A percentile compares a stretch with the other conserved stretches of the same genome.
Evolutionary conservation across 2,888 invertebrate species (phyloP).

Genomic region (Drosophila nigricruria): DNA sequence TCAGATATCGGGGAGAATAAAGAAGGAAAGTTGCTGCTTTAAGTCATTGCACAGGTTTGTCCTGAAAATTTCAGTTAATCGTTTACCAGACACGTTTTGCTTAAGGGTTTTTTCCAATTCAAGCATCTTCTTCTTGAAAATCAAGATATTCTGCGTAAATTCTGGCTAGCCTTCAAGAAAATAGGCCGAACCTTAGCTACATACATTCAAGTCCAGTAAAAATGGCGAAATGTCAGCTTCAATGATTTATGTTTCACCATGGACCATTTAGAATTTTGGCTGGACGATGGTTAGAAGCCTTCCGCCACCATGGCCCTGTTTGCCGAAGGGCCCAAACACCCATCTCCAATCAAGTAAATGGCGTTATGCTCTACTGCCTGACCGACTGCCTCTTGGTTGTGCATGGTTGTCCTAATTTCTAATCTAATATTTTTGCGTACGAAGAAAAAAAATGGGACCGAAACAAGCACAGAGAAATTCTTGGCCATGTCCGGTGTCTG

Average conservation of each 20-base stretch:
- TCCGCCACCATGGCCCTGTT: not conserved
- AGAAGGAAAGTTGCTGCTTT: constrained; percentile 12
- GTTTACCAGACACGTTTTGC: constrained; percentile 29
- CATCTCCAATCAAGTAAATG: constrained; percentile 60
- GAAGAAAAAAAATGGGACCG: constrained; percentile 28
- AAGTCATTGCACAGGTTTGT: constrained; percentile 13
- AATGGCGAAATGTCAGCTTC: constrained; percentile 83
- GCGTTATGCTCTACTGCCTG: constrained; percentile 72
- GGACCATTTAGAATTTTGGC: constrained; percentile 75
- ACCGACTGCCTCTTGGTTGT: constrained; percentile 33
- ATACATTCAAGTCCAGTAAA: constrained; percentile 64
- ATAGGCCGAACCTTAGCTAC: constrained; percentile 29
- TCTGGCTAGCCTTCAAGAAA: constrained; percentile 24
- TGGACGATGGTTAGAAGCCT: constrained; percentile 51
- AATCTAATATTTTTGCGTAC: constrained; percentile 79
- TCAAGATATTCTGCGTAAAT: constrained; percentile 47
- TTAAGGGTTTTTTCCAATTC: constrained; percentile 24
- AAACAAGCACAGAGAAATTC: constrained; percentile 57
- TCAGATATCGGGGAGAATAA: constrained; percentile 12
- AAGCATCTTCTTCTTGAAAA: constrained; percentile 42
- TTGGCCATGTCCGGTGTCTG: constrained; percentile 65
- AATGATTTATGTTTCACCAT: constrained; percentile 83
- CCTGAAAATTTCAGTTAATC: constrained; percentile 20
- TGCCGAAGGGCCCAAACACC: constrained; percentile 20
- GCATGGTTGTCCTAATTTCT: constrained; percentile 76